Evolutionary conservation across 2,888 invertebrate genomes (phyloP).

Genomic region (Leucophora obtusa): DNA sequence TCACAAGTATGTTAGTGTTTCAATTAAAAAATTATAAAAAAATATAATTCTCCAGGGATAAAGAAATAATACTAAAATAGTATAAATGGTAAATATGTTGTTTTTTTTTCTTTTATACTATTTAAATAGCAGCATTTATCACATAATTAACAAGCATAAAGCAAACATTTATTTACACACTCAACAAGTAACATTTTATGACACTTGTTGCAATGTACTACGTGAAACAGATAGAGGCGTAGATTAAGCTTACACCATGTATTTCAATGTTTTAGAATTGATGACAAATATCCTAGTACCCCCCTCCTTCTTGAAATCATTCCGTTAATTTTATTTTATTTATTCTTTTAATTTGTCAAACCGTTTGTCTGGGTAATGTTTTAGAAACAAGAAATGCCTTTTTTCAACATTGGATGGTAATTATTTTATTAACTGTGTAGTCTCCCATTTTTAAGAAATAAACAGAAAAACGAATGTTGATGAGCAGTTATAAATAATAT

Average conservation of each 20-base stretch:
- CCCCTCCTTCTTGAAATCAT: slow-evolving; percentile 14
- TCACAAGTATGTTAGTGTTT: slow-evolving; percentile 24
- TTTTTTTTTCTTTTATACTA: slow-evolving; percentile 38
- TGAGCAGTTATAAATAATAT: too few species aligned
- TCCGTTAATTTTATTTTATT: slow-evolving; percentile 45
- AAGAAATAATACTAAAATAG: slow-evolving; percentile 17
- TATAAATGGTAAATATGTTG: slow-evolving; percentile 37
- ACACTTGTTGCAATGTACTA: slow-evolving; percentile 59
- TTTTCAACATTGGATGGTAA: slow-evolving; percentile 44
- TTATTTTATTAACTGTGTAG: slow-evolving; percentile 63
- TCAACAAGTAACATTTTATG: slow-evolving; percentile 38
- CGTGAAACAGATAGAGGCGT: too few species aligned
- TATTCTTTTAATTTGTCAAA: slow-evolving; percentile 57
- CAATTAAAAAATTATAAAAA: slow-evolving; percentile 27
- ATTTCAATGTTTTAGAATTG: neutral
- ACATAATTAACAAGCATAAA: slow-evolving; percentile 53
- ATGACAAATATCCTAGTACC: neutral
- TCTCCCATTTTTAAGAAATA: slow-evolving; percentile 29
- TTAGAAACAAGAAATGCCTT: slow-evolving; percentile 26
- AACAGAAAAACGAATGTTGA: too few species aligned
- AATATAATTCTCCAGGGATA: slow-evolving; percentile 28
- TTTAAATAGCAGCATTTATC: slow-evolving; percentile 45
- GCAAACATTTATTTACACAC: slow-evolving; percentile 18
- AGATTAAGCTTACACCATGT: too few species aligned
- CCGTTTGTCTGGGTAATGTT: slow-evolving; percentile 50